Percentiles rank a stretch among this genome's conserved stretches.
These are phyloP conservation scores for Datnioides undecimradiatus DNA, from an alignment of 2,113 vertebrate species.

Conservation along the genomic window DNA sequence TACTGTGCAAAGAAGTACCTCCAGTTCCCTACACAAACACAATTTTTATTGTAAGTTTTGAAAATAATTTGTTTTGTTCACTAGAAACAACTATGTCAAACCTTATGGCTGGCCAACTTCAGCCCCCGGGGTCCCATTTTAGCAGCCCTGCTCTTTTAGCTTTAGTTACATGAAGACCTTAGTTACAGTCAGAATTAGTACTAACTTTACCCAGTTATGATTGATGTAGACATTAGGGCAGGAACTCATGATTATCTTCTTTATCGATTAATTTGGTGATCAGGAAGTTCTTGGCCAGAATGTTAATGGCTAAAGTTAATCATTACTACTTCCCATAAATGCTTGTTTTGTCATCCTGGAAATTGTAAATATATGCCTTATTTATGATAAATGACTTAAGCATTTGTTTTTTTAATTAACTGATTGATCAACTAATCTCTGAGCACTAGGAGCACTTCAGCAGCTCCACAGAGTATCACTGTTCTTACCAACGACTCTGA, in stretches of 20 bases:
- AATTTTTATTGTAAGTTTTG: too few species aligned
- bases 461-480: background rate
- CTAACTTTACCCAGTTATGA: background rate
- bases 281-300: too few species aligned
- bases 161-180: background rate
- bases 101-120: too few species aligned
- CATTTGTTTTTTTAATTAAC: background rate
- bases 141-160: too few species aligned
- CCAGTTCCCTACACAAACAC: too few species aligned
- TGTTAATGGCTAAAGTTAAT: background rate
- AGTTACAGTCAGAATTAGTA: background rate
- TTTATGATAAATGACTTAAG: background rate
- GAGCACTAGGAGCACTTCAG: background rate
- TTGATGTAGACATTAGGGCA: background rate
- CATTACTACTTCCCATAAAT: background rate
- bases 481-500: background rate
- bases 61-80: too few species aligned
- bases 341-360: conserved; percentile 1
- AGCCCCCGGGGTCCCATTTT: too few species aligned
- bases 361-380: too few species aligned
- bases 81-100: too few species aligned
- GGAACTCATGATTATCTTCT: background rate
- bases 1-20: too few species aligned
- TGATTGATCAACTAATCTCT: background rate
- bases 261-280: background rate